Conservation (phyloP, 2,888 invertebrate genomes). For the Euspilapteryx auroguttella region DNA sequence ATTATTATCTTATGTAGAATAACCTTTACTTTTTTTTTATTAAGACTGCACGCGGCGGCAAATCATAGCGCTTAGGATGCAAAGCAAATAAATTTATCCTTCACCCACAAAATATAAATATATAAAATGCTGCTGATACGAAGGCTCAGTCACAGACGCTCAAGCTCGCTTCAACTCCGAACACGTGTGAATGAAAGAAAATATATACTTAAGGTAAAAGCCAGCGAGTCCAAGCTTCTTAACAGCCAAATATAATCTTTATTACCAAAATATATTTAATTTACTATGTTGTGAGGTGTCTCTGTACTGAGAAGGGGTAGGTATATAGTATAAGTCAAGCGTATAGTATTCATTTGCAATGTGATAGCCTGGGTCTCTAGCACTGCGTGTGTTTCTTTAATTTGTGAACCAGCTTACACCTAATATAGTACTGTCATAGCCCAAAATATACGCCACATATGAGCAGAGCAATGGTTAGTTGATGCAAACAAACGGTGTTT, state of each 20-base stretch:
- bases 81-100: no score
- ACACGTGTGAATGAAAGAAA: not conserved
- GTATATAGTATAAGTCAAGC: constrained; percentile 1
- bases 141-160: no score
- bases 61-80: no score
- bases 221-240: constrained; percentile 2
- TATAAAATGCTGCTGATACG: no score
- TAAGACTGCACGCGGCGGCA: no score
- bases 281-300: constrained; percentile 2
- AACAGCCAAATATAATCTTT: constrained; percentile 1
- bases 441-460: constrained; percentile 20
- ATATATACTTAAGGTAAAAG: not conserved
- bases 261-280: no score
- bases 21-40: no score
- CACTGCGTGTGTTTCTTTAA: constrained; percentile 42
- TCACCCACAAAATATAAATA: no score
- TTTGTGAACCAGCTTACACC: constrained; percentile 45
- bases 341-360: no score
- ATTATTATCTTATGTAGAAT: not conserved
- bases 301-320: constrained; percentile 1
- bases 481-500: constrained; percentile 50
- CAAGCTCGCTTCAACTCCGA: constrained; percentile 19
- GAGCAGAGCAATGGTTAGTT: constrained; percentile 50
- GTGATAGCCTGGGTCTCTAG: no score
- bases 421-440: no score